Conservation (phyloP, 2,888 invertebrate genomes). For the Pachydiplax longipennis region DNA sequence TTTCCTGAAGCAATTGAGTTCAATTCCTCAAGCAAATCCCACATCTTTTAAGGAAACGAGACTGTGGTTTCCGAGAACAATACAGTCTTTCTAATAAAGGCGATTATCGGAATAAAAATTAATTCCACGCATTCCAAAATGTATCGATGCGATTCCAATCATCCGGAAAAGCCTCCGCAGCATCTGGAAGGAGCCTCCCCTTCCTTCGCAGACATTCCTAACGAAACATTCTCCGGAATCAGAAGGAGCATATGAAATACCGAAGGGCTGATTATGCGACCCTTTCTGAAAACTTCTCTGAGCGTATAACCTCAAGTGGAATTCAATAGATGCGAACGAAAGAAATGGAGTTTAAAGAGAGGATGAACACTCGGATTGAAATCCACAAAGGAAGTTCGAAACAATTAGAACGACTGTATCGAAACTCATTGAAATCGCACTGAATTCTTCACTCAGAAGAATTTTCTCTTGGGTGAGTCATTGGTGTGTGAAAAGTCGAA, state of each 20-base stretch:
- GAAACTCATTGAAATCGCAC: too few relatives aligned
- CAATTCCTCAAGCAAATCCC: too few relatives aligned
- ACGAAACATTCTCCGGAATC: constrained; percentile 15
- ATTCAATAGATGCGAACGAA: neutral
- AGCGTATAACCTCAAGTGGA: neutral
- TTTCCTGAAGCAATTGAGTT: neutral
- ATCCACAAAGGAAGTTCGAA: too few relatives aligned
- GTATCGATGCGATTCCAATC: neutral
- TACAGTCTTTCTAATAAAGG: neutral
- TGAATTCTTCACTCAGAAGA: too few relatives aligned
- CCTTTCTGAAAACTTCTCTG: neutral
- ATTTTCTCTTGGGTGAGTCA: too few relatives aligned
- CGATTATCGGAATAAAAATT: neutral
- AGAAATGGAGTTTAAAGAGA: neutral
- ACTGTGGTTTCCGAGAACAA: too few relatives aligned
- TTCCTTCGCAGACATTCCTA: constrained; percentile 7
- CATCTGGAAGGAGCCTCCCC: neutral
- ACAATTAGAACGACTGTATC: too few relatives aligned
- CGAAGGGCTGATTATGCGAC: constrained; percentile 30
- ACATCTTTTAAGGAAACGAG: too few relatives aligned
- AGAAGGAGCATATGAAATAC: constrained; percentile 32
- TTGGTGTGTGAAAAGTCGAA: too few relatives aligned
- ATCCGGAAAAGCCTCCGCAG: neutral
- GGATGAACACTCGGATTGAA: neutral
- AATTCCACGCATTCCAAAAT: neutral